These are phyloP conservation scores for Oopsacas minuta DNA, from an alignment of 37 sponge, comb jelly and placozoan species.

Conservation along the genomic window DNA sequence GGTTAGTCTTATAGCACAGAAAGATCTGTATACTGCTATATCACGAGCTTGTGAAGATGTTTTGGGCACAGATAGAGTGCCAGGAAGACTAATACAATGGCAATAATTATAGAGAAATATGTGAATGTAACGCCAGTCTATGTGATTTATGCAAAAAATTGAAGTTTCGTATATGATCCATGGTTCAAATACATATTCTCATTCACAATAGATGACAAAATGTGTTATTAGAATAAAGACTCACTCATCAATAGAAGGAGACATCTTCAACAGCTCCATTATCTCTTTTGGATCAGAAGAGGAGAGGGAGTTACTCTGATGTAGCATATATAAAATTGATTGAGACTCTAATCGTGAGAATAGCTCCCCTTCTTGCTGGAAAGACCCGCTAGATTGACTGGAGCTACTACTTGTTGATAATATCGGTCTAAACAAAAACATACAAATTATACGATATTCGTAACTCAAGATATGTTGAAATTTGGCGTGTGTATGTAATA, in stretches of 20 bases:
- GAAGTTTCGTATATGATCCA: too few relatives aligned
- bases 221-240: too few relatives aligned
- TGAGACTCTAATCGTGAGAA: conserved; percentile 80
- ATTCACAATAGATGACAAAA: too few relatives aligned
- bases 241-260: conserved; percentile 33
- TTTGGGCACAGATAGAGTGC: conserved; percentile 17
- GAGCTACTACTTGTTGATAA: neutral
- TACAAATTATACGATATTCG: too few relatives aligned
- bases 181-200: too few relatives aligned
- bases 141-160: too few relatives aligned
- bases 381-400: neutral
- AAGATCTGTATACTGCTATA: conserved; percentile 55
- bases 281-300: conserved; percentile 59
- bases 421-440: neutral
- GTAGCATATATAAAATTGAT: conserved; percentile 74
- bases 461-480: too few relatives aligned
- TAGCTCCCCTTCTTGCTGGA: conserved; percentile 48
- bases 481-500: too few relatives aligned
- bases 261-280: conserved; percentile 54
- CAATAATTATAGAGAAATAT: too few relatives aligned
- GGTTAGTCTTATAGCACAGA: conserved; percentile 52
- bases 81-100: neutral
- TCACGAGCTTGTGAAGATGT: conserved; percentile 66
- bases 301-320: conserved; percentile 65
- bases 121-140: too few relatives aligned